Conservation (phyloP, 2,797 vertebrate genomes). For the Hydrophis major region DNA sequence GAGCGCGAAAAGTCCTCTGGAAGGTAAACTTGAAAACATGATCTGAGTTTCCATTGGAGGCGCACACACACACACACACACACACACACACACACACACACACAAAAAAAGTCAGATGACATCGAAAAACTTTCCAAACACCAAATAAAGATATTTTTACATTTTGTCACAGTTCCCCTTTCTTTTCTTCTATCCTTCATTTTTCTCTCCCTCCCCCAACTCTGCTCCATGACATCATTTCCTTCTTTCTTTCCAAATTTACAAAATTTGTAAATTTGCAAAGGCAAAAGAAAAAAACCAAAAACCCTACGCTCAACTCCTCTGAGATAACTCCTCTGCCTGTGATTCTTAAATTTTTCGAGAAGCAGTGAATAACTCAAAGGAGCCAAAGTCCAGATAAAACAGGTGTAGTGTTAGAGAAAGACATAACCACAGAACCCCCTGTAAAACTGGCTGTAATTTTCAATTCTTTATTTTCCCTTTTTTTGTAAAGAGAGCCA, state of each 20-base stretch:
- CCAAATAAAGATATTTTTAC: not conserved
- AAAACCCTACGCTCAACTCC: not conserved
- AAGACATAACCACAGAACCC: not conserved
- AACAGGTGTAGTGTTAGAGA: not conserved
- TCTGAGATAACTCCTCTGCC: not conserved
- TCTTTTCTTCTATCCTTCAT: not conserved
- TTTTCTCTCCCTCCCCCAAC: not conserved
- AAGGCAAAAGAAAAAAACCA: not conserved
- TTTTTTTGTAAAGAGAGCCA: no score
- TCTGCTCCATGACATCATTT: not conserved
- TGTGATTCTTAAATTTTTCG: not conserved
- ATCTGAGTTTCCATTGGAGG: not conserved
- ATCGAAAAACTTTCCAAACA: not conserved
- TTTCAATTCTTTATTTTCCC: not conserved
- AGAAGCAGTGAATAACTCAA: not conserved
- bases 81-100: not conserved
- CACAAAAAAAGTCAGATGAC: not conserved
- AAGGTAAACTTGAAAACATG: not conserved
- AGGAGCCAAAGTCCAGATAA: not conserved
- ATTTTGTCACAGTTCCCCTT: not conserved
- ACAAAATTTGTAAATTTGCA: not conserved
- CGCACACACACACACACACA: not conserved
- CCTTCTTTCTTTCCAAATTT: not conserved
- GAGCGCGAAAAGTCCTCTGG: not conserved
- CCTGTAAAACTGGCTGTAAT: not conserved